Base-by-base conservation (phyloP, 1,140 invertebrate species). In the Aradophagus sp. region DNA sequence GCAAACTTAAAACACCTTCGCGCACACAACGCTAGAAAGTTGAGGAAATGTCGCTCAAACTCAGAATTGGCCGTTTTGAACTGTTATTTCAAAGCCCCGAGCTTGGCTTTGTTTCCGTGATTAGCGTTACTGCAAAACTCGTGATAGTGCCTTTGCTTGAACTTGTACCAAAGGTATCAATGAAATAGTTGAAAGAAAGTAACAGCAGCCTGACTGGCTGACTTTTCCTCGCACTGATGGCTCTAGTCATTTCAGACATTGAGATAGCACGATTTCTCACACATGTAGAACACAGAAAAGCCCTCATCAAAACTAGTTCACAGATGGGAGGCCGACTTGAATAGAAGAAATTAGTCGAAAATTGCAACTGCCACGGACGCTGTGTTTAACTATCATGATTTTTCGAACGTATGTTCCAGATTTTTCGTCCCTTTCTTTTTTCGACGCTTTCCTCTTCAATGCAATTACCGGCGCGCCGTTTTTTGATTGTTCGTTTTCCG, bases 271-370 rank as follows among this genome's bases (percentile, higher is more conserved):
- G 19, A 58, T 39, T 34, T 59, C 27, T 48, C n/a, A 47, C 44
- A 42, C 55, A 63, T 23, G 16, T 47, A 26, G 16, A 47, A 61
- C 31, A 35, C 15, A 65, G 39, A n/a, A 70, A 70, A 73, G 67
- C 66, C 58, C 65, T 77, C 74, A 76, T 77, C 74, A 77, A 70
- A 74, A 73, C 59, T 67, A 14, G 52, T 74, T 71, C 69, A 73
- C 45, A 71, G 69, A 50, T 73, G 61, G 44, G 35, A 66, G 38
- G 61, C 59, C 29, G 39, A 17, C 23, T 32, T 77, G 71, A 77
- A 77, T 77, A 66, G 68, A 39, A 62, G 55, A 61, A 77, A 76
- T 76, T 76, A 76, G 69, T 50, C 42, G 56, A 77, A 70, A 34
- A 67, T 71, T 72, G 45, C 52, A 44, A 32, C 36, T 50, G 27